phyloP scores from a whole-genome alignment of 2,113 vertebrate genomes.

The Philantomba maxwellii region DNA sequence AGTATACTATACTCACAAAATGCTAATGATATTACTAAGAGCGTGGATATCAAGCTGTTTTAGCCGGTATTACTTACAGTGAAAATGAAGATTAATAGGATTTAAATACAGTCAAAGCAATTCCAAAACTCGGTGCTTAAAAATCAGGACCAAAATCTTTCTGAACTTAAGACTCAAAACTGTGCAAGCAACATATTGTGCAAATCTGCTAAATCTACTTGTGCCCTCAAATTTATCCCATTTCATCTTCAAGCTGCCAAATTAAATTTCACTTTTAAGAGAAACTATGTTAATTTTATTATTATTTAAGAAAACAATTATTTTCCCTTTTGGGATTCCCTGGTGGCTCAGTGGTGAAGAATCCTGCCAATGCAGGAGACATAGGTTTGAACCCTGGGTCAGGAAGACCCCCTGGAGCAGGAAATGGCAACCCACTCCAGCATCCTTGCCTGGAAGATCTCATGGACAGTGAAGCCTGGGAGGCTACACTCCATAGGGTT shows the following conservation, averaged over 20 bases:
- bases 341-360: not conserved
- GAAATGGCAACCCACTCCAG: not conserved
- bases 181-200: not conserved
- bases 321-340: not conserved
- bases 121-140: not conserved
- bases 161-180: not conserved
- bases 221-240: not conserved
- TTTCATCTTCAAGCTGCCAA: not conserved
- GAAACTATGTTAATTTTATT: not conserved
- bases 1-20: not conserved
- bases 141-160: not conserved
- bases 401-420: not conserved
- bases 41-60: not conserved
- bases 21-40: not conserved
- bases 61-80: not conserved
- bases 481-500: not conserved
- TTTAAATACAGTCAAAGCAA: not conserved
- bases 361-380: not conserved
- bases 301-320: not conserved
- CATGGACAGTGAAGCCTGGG: not conserved
- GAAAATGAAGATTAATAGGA: not conserved
- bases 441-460: not conserved
- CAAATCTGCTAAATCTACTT: not conserved
- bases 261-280: not conserved
- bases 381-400: not conserved